These are phyloP conservation scores for Mungos mungo DNA, from an alignment of 2,113 vertebrate genomes.

Conservation along the genomic window DNA sequence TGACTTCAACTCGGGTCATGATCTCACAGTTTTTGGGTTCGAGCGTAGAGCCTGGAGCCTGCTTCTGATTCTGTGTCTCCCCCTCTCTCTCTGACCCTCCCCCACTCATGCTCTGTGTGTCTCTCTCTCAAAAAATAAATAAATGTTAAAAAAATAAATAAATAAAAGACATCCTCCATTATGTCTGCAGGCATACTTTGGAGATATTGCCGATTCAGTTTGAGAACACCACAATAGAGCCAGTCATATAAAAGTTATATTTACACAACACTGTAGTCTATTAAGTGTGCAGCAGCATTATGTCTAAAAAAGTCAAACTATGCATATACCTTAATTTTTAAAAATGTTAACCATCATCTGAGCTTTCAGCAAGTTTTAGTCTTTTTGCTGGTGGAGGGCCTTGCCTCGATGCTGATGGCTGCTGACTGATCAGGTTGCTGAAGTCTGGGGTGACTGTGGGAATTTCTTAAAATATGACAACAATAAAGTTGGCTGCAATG, in stretches of 20 bases:
- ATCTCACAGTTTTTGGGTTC: too few species aligned
- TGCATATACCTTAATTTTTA: not conserved
- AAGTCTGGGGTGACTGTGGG: not conserved
- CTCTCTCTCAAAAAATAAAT: too few species aligned
- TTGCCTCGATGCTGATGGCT: not conserved
- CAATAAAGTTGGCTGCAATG: not conserved
- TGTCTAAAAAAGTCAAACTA: not conserved
- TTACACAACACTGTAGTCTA: not conserved
- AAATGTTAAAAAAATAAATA: too few species aligned
- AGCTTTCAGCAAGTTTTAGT: not conserved
- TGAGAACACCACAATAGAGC: not conserved
- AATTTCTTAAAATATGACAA: not conserved
- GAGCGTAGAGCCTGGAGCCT: too few species aligned
- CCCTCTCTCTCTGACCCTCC: too few species aligned
- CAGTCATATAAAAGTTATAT: not conserved
- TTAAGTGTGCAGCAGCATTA: not conserved
- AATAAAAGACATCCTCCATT: not conserved
- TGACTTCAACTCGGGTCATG: too few species aligned
- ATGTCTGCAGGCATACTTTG: not conserved
- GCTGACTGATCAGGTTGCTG: not conserved
- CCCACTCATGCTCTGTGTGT: too few species aligned
- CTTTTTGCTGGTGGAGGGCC: not conserved
- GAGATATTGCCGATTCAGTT: not conserved
- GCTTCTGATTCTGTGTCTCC: too few species aligned
- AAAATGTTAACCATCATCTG: not conserved